A percentile compares a stretch with the other conserved stretches of the same genome.
phyloP scores from a whole-genome alignment of 2,113 vertebrate genomes.

The Arothron firmamentum region DNA sequence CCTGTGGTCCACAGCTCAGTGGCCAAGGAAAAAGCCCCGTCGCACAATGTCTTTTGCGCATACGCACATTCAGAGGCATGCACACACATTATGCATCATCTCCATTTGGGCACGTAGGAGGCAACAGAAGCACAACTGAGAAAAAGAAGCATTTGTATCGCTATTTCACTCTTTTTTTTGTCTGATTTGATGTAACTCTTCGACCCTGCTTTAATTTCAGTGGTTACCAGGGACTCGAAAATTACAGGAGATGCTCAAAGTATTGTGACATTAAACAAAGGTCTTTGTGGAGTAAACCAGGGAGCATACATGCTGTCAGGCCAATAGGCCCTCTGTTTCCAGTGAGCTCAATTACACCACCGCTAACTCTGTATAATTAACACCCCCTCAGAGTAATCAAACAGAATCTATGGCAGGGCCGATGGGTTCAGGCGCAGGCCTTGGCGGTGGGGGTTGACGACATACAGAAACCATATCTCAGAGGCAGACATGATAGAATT shows the following conservation, averaged over 20 bases:
- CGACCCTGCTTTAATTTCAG: neutral
- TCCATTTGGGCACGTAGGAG: slow-evolving; percentile 39
- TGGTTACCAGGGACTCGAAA: neutral
- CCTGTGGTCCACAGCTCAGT: slow-evolving; percentile 79
- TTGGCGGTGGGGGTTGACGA: slow-evolving; percentile 62
- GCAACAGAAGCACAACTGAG: slow-evolving; percentile 17
- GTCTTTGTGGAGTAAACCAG: slow-evolving; percentile 53
- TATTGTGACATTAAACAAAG: slow-evolving; percentile 49
- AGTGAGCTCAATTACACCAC: slow-evolving; percentile 65
- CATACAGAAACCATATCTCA: slow-evolving; percentile 71
- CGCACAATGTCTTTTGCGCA: slow-evolving; percentile 70
- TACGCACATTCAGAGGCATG: slow-evolving; percentile 60
- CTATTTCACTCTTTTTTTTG: neutral
- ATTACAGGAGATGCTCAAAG: slow-evolving; percentile 9
- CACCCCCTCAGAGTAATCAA: slow-evolving; percentile 77
- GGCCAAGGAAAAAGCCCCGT: slow-evolving; percentile 74
- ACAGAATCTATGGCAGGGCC: slow-evolving; percentile 67
- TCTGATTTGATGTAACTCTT: neutral
- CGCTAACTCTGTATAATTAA: slow-evolving; percentile 75
- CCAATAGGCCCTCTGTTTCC: slow-evolving; percentile 66
- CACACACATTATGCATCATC: slow-evolving; percentile 57
- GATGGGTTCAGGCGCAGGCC: slow-evolving; percentile 50
- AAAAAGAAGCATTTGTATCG: slow-evolving; percentile 13
- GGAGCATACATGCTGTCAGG: slow-evolving; percentile 45
- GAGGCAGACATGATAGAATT: slow-evolving; percentile 84